These are phyloP conservation scores for Tetheella fluctuosa DNA, from an alignment of 2,888 invertebrate species.

Conservation along the genomic window DNA sequence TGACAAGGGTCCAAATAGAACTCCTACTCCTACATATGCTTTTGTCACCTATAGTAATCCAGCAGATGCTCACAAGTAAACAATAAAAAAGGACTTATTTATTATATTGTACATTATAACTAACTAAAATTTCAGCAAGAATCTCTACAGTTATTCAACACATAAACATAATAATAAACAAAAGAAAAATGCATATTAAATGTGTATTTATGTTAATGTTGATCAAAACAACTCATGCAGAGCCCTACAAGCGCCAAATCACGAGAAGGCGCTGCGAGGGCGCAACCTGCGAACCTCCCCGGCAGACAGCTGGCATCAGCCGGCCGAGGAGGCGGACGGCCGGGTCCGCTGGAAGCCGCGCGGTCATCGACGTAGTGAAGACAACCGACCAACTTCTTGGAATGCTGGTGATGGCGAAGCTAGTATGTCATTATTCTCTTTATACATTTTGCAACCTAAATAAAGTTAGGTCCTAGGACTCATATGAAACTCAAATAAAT, in stretches of 20 bases:
- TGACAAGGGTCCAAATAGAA: constrained; percentile 59
- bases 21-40: constrained; percentile 74
- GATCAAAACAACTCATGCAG: too few relatives aligned
- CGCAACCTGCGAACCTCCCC: constrained; percentile 77
- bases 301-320: constrained; percentile 87
- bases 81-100: neutral
- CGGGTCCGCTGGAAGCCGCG: constrained; percentile 62
- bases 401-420: neutral
- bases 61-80: constrained; percentile 81
- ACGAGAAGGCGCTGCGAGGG: constrained; percentile 65
- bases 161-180: too few relatives aligned
- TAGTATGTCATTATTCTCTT: neutral
- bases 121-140: too few relatives aligned
- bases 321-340: constrained; percentile 68
- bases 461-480: too few relatives aligned
- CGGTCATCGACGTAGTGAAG: constrained; percentile 30
- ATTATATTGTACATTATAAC: neutral
- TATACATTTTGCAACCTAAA: too few relatives aligned
- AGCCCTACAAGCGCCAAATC: constrained; percentile 67
- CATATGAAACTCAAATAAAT: too few relatives aligned
- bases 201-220: too few relatives aligned
- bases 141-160: too few relatives aligned
- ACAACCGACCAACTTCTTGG: neutral
- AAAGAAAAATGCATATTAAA: too few relatives aligned
- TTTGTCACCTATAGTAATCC: constrained; percentile 83